Evolutionary conservation across 2,113 vertebrate genomes (phyloP), one percentile per base, ranked within the genome.

Genomic region (Strigops habroptila): DNA sequence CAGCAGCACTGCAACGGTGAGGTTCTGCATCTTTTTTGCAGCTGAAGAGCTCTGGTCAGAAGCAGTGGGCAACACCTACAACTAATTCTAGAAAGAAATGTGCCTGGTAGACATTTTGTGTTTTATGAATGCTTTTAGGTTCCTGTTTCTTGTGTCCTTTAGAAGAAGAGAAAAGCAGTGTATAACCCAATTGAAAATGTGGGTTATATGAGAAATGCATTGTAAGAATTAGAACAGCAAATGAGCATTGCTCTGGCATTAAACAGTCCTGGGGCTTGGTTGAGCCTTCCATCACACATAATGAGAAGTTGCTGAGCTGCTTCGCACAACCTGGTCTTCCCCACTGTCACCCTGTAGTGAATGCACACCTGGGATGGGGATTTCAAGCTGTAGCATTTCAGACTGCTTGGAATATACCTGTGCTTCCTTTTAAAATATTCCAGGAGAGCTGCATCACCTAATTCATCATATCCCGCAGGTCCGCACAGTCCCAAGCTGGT

Each of bases 381-480:
- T 79, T 83, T 87, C 43, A 28, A 35, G 7, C 35, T 21, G 39
- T 22, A 63, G 67, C 31, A 31, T 30, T 41, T 86, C 37, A 11
- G 18, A 67, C 43, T 73, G 25, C 41, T 86, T 67, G 60, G 60
- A 70, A 63, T 37, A 59, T 0, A 0, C 15, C 5, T 1, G 6
- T 68, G 37, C 14, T 67, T 37, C 41, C 70, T 82, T 64, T 37
- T 39, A 52, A 69, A 86, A 69, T 17, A 55, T 16, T 37, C 12
- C 10, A 43, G 27, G 37, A 82, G n/a, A 30, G 33, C n/a, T 52
- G n/a, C 33, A 63, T 39, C 30, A 33, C 17, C 23, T 8, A 35
- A 23, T n/a, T 8, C 24, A 17, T 53, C 1, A 0, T 43, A 39
- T 28, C 33, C 37, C 1, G 1, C 8, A 7, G 7, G 43, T 48